Base-by-base conservation (phyloP, 2,113 vertebrate genomes). In the Hydrochoerus hydrochaeris region DNA sequence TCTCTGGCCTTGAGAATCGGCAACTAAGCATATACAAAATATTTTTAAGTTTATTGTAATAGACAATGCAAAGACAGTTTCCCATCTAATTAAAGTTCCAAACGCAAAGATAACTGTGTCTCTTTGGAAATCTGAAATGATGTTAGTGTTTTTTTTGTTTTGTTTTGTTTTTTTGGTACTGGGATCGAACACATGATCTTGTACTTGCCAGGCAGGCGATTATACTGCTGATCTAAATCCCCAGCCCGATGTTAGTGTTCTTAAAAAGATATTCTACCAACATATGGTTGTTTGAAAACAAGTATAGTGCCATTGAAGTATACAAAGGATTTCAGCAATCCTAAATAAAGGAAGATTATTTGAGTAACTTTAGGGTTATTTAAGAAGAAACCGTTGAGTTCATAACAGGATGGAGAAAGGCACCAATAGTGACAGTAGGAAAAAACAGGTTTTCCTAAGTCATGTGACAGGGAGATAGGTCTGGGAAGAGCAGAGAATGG, bases 101-200 rank as follows among this genome's bases (percentile, higher is more conserved):
- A 67, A 80, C 20, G 60, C 0, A 0, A 67, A 96, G 57, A 83
- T 13, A 69, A 30, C 14, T 92, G 10, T 91, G 95, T 32, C 41
- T 98, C 65, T 94, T 88, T 89, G 16, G 54, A 97, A 98, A 93
- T 62, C 60, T 93, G 2, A 94, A 96, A 90, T 11, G 46, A 60
- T 22, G n/a, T 49, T 5, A 32, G 44, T 88, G 88, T 96, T 94
- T 77, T 77, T 85, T n/a, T n/a, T n/a, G n/a, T n/a, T n/a, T n/a
- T n/a, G n/a, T n/a, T n/a, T n/a, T n/a, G n/a, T n/a, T n/a, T n/a
- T n/a, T n/a, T n/a, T n/a, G n/a, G n/a, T n/a, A n/a, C n/a, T n/a
- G n/a, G n/a, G n/a, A n/a, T n/a, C n/a, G n/a, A n/a, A n/a, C n/a
- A n/a, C n/a, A n/a, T n/a, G n/a, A n/a, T n/a, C n/a, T n/a, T n/a